Evolutionary conservation across 2,113 vertebrate species (phyloP).

Genomic region (Corynorhinus townsendii): DNA sequence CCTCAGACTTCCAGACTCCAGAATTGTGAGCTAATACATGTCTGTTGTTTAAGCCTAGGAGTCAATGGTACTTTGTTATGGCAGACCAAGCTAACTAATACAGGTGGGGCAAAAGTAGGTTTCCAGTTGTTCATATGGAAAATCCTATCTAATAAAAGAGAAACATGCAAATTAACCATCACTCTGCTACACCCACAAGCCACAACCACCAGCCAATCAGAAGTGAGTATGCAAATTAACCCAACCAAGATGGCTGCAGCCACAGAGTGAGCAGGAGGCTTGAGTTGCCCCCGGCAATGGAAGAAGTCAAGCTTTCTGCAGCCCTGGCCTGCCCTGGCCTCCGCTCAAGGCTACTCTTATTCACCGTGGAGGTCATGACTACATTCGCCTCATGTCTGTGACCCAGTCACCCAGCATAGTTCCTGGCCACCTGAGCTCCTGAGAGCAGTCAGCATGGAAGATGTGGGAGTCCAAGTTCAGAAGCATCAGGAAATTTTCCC

Average conservation of each 20-base stretch:
- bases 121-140: neutral
- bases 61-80: neutral
- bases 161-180: too few relatives aligned
- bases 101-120: neutral
- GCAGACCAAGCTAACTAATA: neutral
- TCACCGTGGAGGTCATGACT: neutral
- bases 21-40: neutral
- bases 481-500: neutral
- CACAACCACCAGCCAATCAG: too few relatives aligned
- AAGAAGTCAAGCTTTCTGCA: too few relatives aligned
- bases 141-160: neutral
- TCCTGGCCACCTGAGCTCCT: neutral
- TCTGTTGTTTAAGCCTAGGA: neutral
- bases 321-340: too few relatives aligned
- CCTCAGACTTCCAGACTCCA: neutral
- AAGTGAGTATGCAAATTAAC: too few relatives aligned
- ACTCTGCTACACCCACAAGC: too few relatives aligned
- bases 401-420: neutral
- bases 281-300: too few relatives aligned
- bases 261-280: too few relatives aligned
- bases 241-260: too few relatives aligned
- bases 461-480: neutral
- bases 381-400: neutral
- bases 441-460: neutral
- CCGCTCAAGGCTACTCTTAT: neutral